Evolutionary conservation across 2,113 vertebrate genomes (phyloP), one percentile per base, ranked within the genome.

Genomic region (Osmerus mordax): DNA sequence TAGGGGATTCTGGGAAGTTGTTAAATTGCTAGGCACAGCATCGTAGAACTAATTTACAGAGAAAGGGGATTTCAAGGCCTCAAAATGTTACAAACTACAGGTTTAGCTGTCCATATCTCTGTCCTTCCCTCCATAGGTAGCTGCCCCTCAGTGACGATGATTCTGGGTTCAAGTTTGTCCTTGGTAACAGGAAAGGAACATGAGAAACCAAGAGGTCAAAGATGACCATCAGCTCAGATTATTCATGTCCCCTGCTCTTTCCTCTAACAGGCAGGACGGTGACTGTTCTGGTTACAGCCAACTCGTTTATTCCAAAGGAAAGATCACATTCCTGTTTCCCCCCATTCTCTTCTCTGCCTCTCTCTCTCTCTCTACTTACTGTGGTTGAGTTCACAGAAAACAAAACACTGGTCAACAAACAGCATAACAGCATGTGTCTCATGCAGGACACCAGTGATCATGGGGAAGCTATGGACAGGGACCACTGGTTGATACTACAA

Each of bases 241-340:
- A 71, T 75, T 79, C 64, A 67, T 79, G 67, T 55, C 71, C 71
- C 19, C 25, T 71, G 51, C 60, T 63, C 52, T 25, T 29, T 52
- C 13, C 65, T 21, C 59, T 75, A 64, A 32, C 62, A 67, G 58
- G 54, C 51, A 19, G 67, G 18, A 7, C 66, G 54, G 15, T 13
- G 62, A 11, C 41, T 60, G 19, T 21, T 58, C 41, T 47, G 32
- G 25, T 32, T 41, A 52, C 69, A 51, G 41, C 64, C 25, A 53
- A 23, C 62, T 51, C 12, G 16, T 53, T 15, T 18, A 47, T 71
- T 67, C 60, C 59, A 53, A 51, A 69, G 65, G 28, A 64, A 62
- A 72, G 60, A 69, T 55, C 41, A 23, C 36, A 18, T 16, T 32
- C 41, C 25, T 28, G 25, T 28, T 28, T 16, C 25, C 67, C 28